Conservation (phyloP, 2,113 vertebrate genomes). For the Pomatorhinus ruficollis region DNA sequence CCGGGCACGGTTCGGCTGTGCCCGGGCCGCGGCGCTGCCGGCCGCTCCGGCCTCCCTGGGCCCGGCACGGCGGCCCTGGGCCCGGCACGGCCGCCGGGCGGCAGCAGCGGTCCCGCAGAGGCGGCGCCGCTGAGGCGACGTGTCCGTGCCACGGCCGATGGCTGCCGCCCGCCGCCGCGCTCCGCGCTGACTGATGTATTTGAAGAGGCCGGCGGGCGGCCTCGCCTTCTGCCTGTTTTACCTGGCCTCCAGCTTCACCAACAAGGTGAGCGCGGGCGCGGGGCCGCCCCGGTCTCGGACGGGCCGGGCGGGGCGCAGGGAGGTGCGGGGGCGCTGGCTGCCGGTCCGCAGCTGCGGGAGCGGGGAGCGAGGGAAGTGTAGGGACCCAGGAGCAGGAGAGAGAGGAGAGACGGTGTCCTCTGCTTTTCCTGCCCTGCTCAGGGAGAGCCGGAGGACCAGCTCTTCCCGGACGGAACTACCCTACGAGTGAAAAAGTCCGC, state of each 20-base stretch:
- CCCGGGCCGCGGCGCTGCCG: too few relatives aligned
- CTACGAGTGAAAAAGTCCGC: neutral
- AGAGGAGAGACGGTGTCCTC: too few relatives aligned
- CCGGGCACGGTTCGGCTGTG: neutral
- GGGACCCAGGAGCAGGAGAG: neutral
- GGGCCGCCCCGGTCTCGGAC: neutral
- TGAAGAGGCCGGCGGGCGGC: constrained; percentile 52
- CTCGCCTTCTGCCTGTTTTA: constrained; percentile 74
- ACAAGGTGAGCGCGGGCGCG: constrained; percentile 76
- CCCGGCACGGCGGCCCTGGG: too few relatives aligned
- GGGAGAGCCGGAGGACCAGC: too few relatives aligned
- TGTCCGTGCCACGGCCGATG: constrained; percentile 12
- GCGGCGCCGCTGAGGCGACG: constrained; percentile 25
- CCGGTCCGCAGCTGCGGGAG: neutral
- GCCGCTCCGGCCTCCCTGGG: neutral
- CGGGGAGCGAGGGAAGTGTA: neutral
- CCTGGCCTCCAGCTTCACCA: constrained; percentile 74
- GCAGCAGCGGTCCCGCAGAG: constrained; percentile 23
- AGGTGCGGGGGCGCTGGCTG: neutral
- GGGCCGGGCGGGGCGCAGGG: neutral
- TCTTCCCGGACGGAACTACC: neutral
- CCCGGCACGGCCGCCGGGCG: neutral
- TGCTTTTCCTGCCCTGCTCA: neutral
- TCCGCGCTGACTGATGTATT: constrained; percentile 61
- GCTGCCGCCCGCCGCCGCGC: neutral